A percentile compares a stretch with the other conserved stretches of the same genome.
Evolutionary conservation across 2,113 vertebrate species (phyloP).

Genomic region (Bagarius yarrelli): DNA sequence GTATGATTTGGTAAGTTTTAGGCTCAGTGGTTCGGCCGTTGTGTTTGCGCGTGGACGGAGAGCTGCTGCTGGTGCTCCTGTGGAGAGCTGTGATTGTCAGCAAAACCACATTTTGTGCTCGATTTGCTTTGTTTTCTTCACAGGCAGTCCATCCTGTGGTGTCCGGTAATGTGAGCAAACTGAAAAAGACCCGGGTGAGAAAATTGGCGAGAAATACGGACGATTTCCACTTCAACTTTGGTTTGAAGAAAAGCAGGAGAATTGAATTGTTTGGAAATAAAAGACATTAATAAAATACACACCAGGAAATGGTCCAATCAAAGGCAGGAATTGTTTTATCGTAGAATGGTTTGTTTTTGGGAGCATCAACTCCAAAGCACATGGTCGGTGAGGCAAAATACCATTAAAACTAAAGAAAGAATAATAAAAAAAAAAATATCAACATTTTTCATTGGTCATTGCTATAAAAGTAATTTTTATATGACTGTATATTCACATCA

Average conservation of each 20-base stretch:
- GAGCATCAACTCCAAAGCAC: no score
- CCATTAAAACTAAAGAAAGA: no score
- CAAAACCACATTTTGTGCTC: conserved; percentile 42
- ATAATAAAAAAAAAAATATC: no score
- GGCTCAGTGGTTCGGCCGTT: not conserved
- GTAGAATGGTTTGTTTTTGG: no score
- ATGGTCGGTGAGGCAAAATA: no score
- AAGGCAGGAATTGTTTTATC: not conserved
- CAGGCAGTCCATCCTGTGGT: conserved; percentile 25
- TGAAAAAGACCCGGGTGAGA: not conserved
- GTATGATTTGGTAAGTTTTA: not conserved
- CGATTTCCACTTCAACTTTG: not conserved
- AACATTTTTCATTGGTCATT: no score
- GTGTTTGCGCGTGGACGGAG: not conserved
- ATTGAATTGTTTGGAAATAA: not conserved
- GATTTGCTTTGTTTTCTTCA: conserved; percentile 39
- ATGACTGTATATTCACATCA: no score
- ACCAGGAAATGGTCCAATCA: not conserved
- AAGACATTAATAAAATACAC: not conserved
- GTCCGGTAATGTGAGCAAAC: conserved; percentile 19
- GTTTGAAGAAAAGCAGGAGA: not conserved
- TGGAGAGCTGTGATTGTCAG: conserved; percentile 40
- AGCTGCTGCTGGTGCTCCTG: conserved; percentile 19
- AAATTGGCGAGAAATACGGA: not conserved
- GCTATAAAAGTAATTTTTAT: no score